These are phyloP conservation scores for Dryococelus australis DNA, from an alignment of 2,888 invertebrate species.

Conservation along the genomic window DNA sequence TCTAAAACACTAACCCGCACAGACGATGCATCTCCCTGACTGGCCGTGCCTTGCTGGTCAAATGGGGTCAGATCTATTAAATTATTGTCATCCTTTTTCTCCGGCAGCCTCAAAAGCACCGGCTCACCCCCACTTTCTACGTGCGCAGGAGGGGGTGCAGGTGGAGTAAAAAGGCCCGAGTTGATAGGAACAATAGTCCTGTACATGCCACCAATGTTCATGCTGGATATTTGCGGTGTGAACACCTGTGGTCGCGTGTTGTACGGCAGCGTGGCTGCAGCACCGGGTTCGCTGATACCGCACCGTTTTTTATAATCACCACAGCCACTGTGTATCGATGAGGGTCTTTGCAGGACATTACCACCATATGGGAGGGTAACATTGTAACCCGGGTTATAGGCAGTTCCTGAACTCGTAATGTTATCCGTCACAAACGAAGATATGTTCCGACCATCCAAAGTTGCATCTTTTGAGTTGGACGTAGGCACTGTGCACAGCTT, in stretches of 20 bases:
- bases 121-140: constrained; percentile 43
- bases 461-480: not conserved
- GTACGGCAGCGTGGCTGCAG: not conserved
- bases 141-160: not conserved
- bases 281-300: not conserved
- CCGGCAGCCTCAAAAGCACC: constrained; percentile 58
- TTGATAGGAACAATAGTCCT: constrained; percentile 18
- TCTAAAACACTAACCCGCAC: constrained; percentile 76
- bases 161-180: not conserved
- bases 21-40: constrained; percentile 33
- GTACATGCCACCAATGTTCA: not conserved
- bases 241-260: not conserved
- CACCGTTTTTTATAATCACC: not conserved
- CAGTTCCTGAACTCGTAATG: not conserved
- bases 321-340: not conserved
- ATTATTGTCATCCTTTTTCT: constrained; percentile 63
- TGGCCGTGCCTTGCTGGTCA: constrained; percentile 48
- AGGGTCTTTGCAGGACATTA: not conserved
- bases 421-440: not conserved
- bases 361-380: not conserved
- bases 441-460: not conserved
- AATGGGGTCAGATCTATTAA: constrained; percentile 65
- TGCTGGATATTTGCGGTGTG: not conserved
- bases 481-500: not conserved
- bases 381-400: not conserved